Base-by-base conservation (phyloP, 2,797 vertebrate species). In the Crocidura indochinensis region DNA sequence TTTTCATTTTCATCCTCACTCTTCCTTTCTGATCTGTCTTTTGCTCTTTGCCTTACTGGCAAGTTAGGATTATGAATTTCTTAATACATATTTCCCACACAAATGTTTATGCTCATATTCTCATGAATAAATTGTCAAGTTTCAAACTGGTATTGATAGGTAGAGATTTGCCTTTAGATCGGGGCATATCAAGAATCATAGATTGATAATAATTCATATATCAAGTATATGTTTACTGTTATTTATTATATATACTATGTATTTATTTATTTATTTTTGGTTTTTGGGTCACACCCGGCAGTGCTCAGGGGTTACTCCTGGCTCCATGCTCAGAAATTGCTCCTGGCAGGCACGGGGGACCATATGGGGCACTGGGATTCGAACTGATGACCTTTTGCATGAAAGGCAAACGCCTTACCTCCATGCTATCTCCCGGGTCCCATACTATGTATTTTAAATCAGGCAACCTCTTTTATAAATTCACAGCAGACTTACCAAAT, bases 21-120 rank as follows among this genome's bases (percentile, higher is more conserved):
- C 79, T 95, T 96, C 87, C 78, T 94, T 89, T 97, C 65, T 90
- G 93, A 85, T 96, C 96, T 95, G 93, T 91, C 94, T 97, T 97
- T 88, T 71, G 75, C 73, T 8, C 3, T 84, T 97, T 96, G 81
- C 65, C 78, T 95, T 82, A 83, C 92, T 94, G 95, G 93, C 84
- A 78, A 62, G 31, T 11, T 0, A 22, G 85, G 88, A 88, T 94
- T 90, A 84, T 77, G 88, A 56, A 72, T 44, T 2, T 93, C 1
- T 0, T 84, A n/a, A 24, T 0, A 2, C 92, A 94, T 87, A 85
- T 93, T 96, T 82, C 94, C 22, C 92, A 78, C 47, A 64, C 86
- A 95, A 96, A 96, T 65, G 49, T 11, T 69, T 82, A 22, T 24
- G 26, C 19, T 60, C 27, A n/a, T 10, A 6, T 74, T 89, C 29